These are phyloP conservation scores for Nettapus auritus DNA, from an alignment of 2,113 vertebrate genomes.

Conservation along the genomic window DNA sequence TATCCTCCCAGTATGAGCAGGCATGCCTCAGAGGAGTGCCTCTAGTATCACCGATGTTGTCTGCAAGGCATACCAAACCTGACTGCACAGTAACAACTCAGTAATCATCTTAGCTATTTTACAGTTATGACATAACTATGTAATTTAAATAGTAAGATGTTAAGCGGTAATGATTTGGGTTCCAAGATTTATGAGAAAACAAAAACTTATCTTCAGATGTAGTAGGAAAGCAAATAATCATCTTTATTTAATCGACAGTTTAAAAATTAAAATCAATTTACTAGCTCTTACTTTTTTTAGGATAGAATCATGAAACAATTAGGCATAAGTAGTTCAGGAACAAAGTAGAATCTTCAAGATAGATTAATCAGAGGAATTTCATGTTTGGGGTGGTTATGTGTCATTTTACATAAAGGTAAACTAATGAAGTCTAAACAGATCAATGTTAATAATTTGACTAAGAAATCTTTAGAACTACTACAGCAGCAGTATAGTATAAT, in stretches of 20 bases:
- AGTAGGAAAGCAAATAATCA: neutral
- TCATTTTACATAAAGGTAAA: neutral
- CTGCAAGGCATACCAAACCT: neutral
- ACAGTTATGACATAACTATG: rapidly evolving
- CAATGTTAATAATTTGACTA: neutral
- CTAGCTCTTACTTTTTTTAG: neutral
- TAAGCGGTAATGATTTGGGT: neutral
- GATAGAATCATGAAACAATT: neutral
- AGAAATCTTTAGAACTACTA: neutral
- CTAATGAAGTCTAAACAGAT: neutral
- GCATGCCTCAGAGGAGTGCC: neutral
- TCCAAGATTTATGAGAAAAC: neutral
- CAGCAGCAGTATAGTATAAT: neutral
- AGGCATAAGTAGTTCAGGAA: neutral
- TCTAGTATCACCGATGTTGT: neutral
- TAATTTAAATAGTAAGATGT: neutral
- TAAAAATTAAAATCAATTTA: neutral
- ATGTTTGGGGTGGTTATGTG: neutral
- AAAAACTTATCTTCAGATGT: neutral
- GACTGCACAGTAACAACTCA: neutral
- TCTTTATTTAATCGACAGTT: neutral
- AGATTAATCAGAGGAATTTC: neutral
- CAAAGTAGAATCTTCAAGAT: neutral
- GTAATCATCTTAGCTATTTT: neutral
- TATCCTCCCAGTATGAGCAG: neutral